Evolutionary conservation across 1,140 invertebrate genomes (phyloP).

Genomic region (Apocrypta bakeri): DNA sequence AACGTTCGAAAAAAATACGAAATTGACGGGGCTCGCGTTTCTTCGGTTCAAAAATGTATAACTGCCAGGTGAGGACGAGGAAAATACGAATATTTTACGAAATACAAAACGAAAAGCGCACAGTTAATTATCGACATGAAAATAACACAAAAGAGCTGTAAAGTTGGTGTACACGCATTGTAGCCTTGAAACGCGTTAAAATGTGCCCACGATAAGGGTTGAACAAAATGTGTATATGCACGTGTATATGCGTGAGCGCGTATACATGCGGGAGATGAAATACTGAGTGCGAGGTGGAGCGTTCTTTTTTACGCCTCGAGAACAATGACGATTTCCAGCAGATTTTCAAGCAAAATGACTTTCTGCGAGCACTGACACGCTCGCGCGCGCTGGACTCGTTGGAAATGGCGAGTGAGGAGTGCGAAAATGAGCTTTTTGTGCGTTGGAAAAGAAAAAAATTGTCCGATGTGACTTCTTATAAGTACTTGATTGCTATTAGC

Average conservation of each 20-base stretch:
- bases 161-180: not conserved
- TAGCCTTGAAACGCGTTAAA: constrained; percentile 39
- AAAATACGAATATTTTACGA: not conserved
- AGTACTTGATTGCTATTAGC: not conserved
- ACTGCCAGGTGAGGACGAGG: not conserved
- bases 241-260: not conserved
- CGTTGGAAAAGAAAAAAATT: not conserved
- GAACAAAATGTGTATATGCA: not conserved
- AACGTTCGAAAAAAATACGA: constrained; percentile 4
- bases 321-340: constrained; percentile 39
- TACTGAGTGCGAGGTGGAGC: constrained; percentile 37
- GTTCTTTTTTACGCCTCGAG: constrained; percentile 53
- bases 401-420: not conserved
- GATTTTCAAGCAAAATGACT: constrained; percentile 45
- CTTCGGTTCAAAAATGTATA: not conserved
- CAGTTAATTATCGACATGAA: not conserved
- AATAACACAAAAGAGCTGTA: not conserved
- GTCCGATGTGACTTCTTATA: not conserved
- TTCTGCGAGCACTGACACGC: constrained; percentile 32
- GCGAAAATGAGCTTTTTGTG: not conserved
- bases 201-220: constrained; percentile 37
- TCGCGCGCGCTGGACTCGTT: not conserved
- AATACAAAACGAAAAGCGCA: not conserved
- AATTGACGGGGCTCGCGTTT: constrained; percentile 5
- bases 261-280: not conserved